Base-by-base conservation (phyloP, 2,797 vertebrate species). In the Spondyliosoma cantharus region DNA sequence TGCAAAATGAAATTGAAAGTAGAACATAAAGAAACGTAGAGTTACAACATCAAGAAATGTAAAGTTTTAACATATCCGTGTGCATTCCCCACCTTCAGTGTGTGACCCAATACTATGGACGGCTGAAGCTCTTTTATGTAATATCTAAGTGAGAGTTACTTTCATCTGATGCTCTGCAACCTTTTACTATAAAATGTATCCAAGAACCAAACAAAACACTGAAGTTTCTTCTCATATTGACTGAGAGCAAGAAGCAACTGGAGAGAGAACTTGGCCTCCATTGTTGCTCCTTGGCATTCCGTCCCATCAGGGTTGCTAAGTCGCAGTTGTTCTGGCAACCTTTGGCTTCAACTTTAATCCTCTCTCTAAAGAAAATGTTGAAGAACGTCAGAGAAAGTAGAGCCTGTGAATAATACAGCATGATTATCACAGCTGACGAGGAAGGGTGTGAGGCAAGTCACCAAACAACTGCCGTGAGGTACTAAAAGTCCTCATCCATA, bases 291-390 rank as follows among this genome's bases (percentile, higher is more conserved):
- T 80, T 76, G 59, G 72, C 78, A 83, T 90, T 61, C 68, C 50
- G 16, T 71, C 74, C 64, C 24, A 42, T 22, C 22, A 20, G 70
- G 81, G 93, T 93, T 94, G 86, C 92, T 91, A 86, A 86, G 92
- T 77, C 91, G 92, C 93, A 74, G 87, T 81, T 82, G 74, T 75
- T 66, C 43, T 3, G 46, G 75, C 77, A 90, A 84, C 85, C 79
- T 91, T 78, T 85, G 82, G 85, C 84, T 91, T 90, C 83, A 91
- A 89, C 78, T 86, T 83, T 80, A 91, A 94, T 90, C 87, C 78
- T 68, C 67, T 54, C 63, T 78, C 49, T 53, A 62, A 90, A 87
- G 81, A 81, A 91, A 88, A 91, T 70, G 82, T 85, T 82, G 25
- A 77, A 59, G 66, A 85, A 71, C n/a, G 56, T 74, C 69, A 76